Evolutionary conservation across 2,888 invertebrate genomes (phyloP).

Genomic region (Drosophila paramelanica): DNA sequence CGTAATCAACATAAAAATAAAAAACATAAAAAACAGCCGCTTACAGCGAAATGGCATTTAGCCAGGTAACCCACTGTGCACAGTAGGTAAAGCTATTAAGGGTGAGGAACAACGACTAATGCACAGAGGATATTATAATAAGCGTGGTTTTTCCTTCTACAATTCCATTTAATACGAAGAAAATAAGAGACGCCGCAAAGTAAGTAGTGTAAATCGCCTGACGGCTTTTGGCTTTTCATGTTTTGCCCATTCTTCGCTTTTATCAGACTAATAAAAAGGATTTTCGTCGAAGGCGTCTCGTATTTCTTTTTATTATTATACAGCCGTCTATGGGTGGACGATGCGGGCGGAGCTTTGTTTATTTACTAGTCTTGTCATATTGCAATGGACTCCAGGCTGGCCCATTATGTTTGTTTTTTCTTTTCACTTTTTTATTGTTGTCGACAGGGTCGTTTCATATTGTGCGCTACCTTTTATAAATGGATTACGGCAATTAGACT

Average conservation of each 20-base stretch:
- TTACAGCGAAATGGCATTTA: constrained; percentile 62
- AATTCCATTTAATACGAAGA: constrained; percentile 43
- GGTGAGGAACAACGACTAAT: constrained; percentile 46
- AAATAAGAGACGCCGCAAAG: constrained; percentile 69
- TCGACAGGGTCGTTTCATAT: constrained; percentile 49
- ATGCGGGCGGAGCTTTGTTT: constrained; percentile 45
- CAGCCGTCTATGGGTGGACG: constrained; percentile 54
- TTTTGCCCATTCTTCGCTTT: constrained; percentile 42
- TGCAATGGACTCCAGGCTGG: constrained; percentile 50
- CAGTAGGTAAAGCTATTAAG: constrained; percentile 54
- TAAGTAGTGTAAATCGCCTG: constrained; percentile 73
- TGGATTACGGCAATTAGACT: constrained; percentile 85
- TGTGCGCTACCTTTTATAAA: constrained; percentile 78
- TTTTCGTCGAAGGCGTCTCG: constrained; percentile 72
- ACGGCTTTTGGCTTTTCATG: constrained; percentile 54
- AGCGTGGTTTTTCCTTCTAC: constrained; percentile 64
- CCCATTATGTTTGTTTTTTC: constrained; percentile 41
- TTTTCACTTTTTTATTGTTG: constrained; percentile 28
- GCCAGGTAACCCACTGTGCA: constrained; percentile 73
- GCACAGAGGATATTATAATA: constrained; percentile 76
- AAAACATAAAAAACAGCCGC: constrained; percentile 31
- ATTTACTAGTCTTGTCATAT: constrained; percentile 73
- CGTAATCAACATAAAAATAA: constrained; percentile 42
- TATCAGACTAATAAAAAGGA: constrained; percentile 78
- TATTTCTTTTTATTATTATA: constrained; percentile 72